These are phyloP conservation scores for Equus przewalskii DNA, from an alignment of 2,113 vertebrate species.

Conservation along the genomic window DNA sequence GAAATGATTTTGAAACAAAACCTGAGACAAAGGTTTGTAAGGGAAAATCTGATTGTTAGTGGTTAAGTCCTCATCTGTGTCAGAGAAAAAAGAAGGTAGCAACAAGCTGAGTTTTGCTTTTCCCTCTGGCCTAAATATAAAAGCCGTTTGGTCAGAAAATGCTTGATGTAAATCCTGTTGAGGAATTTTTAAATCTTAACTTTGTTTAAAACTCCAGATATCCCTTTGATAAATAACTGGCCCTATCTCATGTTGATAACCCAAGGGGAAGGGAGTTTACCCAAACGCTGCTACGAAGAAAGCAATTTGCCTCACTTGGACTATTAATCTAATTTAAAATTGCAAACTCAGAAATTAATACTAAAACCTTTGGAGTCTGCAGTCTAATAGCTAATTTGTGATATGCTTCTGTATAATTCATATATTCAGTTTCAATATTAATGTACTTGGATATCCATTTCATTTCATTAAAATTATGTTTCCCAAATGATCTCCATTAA, in stretches of 20 bases:
- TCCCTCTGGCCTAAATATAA: neutral
- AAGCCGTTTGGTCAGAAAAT: neutral
- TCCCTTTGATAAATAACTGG: neutral
- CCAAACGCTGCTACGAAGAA: neutral
- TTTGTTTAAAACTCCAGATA: neutral
- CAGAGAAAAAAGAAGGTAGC: neutral
- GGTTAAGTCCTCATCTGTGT: neutral
- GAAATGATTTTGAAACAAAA: constrained; percentile 13
- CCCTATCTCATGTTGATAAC: neutral
- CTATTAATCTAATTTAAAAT: constrained; percentile 40
- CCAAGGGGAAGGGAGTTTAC: neutral
- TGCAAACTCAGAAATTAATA: constrained; percentile 56
- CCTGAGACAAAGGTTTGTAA: neutral
- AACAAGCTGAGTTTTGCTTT: constrained; percentile 7
- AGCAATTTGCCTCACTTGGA: neutral
- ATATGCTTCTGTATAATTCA: neutral
- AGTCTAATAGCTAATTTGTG: neutral
- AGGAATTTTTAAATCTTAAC: neutral
- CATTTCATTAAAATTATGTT: constrained; percentile 50
- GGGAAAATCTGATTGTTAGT: neutral
- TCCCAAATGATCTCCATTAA: constrained; percentile 33
- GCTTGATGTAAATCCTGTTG: constrained; percentile 30
- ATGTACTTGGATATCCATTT: constrained; percentile 44
- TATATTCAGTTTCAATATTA: constrained; percentile 48
- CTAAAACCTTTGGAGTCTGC: neutral